phyloP scores from a whole-genome alignment of 2,888 invertebrate species.

The Euspilapteryx auroguttella region DNA sequence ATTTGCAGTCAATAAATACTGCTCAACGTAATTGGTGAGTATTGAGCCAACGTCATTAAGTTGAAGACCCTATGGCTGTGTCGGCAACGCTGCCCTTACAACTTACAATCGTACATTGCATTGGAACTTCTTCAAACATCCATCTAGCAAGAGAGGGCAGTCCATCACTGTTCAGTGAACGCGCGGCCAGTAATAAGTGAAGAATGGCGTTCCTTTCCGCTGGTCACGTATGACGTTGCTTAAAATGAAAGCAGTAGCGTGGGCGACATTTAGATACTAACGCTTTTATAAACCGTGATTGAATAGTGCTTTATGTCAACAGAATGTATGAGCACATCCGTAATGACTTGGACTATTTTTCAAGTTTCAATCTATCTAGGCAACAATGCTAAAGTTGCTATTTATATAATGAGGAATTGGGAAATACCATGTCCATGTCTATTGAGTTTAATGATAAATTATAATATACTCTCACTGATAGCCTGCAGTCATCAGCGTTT shows the following conservation, averaged over 20 bases:
- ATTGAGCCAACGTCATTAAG: slow-evolving; percentile 17
- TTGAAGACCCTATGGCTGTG: slow-evolving; percentile 25
- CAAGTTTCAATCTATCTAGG: neutral
- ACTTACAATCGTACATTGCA: too few relatives aligned
- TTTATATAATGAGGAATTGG: too few relatives aligned
- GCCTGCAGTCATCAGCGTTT: too few relatives aligned
- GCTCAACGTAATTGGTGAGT: slow-evolving; percentile 17
- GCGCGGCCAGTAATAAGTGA: slow-evolving; percentile 19
- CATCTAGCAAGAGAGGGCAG: slow-evolving; percentile 16
- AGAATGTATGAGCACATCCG: neutral
- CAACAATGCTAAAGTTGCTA: too few relatives aligned
- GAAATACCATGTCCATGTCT: too few relatives aligned
- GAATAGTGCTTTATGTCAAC: neutral
- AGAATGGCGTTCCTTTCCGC: slow-evolving; percentile 30
- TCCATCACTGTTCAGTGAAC: slow-evolving; percentile 20
- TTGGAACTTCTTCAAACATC: too few relatives aligned
- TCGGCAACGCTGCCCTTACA: slow-evolving; percentile 10
- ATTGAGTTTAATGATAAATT: too few relatives aligned
- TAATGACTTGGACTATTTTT: neutral
- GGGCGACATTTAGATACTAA: slow-evolving; percentile 21
- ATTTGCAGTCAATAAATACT: slow-evolving; percentile 18
- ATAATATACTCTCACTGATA: too few relatives aligned
- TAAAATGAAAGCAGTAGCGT: slow-evolving; percentile 51
- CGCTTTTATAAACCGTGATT: slow-evolving; percentile 11
- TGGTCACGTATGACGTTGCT: slow-evolving; percentile 36